Evolutionary conservation across 2,888 invertebrate species (phyloP).

Genomic region (Cantharis rufa): DNA sequence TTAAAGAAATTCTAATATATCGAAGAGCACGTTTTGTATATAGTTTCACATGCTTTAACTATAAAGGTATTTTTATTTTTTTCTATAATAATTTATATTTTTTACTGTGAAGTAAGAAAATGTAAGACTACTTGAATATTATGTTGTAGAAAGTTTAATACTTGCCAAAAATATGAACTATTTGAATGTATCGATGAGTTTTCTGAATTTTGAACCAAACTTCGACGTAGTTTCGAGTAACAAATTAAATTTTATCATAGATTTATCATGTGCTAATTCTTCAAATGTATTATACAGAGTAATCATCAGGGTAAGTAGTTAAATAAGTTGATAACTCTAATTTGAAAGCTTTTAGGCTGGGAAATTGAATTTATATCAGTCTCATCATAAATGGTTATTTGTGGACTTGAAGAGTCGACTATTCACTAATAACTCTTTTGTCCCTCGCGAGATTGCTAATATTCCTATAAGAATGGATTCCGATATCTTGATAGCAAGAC

Average conservation of each 20-base stretch:
- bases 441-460: background rate
- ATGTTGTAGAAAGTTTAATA: background rate
- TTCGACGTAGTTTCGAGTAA: background rate
- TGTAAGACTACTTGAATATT: no score
- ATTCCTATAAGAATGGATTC: slow-evolving; percentile 34
- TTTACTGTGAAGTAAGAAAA: no score
- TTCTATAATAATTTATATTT: no score
- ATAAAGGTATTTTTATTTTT: background rate
- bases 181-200: background rate
- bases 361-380: background rate
- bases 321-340: background rate
- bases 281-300: background rate
- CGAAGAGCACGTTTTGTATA: background rate
- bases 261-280: background rate
- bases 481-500: slow-evolving; percentile 33
- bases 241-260: background rate
- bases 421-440: background rate
- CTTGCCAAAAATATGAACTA: background rate
- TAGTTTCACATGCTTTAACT: background rate
- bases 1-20: background rate
- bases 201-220: background rate
- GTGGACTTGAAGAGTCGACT: background rate
- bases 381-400: slow-evolving; percentile 11
- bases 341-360: slow-evolving; percentile 6
- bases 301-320: background rate